Base-by-base conservation (phyloP, 2,113 vertebrate species). In the Ciconia boyciana region DNA sequence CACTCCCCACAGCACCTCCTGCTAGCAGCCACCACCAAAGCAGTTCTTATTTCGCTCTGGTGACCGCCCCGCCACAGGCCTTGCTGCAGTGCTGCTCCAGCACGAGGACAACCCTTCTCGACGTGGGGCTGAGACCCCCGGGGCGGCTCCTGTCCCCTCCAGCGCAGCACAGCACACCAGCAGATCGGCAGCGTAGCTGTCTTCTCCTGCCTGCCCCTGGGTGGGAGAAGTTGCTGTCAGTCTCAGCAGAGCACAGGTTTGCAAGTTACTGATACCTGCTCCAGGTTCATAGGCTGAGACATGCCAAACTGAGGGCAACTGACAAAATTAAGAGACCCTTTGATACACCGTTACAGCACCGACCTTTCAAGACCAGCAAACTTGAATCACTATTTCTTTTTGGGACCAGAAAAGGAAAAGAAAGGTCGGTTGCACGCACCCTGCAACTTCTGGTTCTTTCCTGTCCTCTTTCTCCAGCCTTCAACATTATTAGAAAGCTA, bases 161-260 rank as follows among this genome's bases (percentile, higher is more conserved):
- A 39, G 39, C 39, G 39, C 78, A 75, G 62, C 36, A 44, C 28
- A 51, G 28, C 52, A 21, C 9, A 16, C 13, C 43, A 5, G 20
- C 31, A 19, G n/a, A 32, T 2, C 1, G 1, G 57, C 36, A 62
- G 20, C 3, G 1, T 15, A 10, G 55, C 14, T 29, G 29, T 25
- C 46, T n/a, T n/a, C 69, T 36, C 15, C n/a, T 28, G 36, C 62
- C 65, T 3, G 16, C 28, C 19, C 14, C 22, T 15, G 57, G 22
- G 21, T 25, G 20, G 51, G 36, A 78, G 34, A 65, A 64, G 51
- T 44, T 1, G 1, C 65, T 13, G 16, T 21, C 61, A 29, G 34
- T 10, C 34, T 48, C 29, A 24, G 36, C 31, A 66, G 25, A 51
- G 54, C 44, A 69, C 32, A 68, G 29, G 46, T 46, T 39, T 76